A percentile compares a stretch with the other conserved stretches of the same genome.
Conservation (phyloP, 2,113 vertebrate genomes). For the Coturnix japonica region DNA sequence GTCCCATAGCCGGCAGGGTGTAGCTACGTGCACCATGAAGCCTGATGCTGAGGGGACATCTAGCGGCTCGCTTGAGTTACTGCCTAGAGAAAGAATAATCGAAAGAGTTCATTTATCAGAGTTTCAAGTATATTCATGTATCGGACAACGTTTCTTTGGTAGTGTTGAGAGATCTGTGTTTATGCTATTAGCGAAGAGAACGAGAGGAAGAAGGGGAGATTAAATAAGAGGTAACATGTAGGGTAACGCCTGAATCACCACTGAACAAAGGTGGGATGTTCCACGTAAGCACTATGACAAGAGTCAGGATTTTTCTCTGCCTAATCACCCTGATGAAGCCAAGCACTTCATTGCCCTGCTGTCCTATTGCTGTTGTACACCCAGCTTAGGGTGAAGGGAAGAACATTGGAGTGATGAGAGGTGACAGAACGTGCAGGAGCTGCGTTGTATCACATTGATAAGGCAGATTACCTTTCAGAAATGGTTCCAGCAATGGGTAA, state of each 20-base stretch:
- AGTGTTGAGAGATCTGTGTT: background rate
- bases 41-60: constrained; percentile 57
- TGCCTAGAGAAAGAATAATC: background rate
- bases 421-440: background rate
- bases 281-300: background rate
- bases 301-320: background rate
- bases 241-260: background rate
- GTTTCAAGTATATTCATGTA: background rate
- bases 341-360: fast-evolving
- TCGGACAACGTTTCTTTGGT: background rate
- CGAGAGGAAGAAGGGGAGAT: background rate
- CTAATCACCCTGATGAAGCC: background rate
- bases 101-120: background rate
- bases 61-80: background rate
- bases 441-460: background rate
- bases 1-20: fast-evolving
- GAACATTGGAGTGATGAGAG: background rate
- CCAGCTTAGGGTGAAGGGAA: background rate
- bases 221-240: background rate
- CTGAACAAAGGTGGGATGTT: background rate
- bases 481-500: background rate
- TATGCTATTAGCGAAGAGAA: background rate
- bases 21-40: fast-evolving
- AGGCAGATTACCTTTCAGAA: background rate
- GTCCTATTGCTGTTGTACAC: background rate